A percentile compares a stretch with the other conserved stretches of the same genome.
phyloP scores from a whole-genome alignment of 2,888 invertebrate genomes.

The Dione juno region DNA sequence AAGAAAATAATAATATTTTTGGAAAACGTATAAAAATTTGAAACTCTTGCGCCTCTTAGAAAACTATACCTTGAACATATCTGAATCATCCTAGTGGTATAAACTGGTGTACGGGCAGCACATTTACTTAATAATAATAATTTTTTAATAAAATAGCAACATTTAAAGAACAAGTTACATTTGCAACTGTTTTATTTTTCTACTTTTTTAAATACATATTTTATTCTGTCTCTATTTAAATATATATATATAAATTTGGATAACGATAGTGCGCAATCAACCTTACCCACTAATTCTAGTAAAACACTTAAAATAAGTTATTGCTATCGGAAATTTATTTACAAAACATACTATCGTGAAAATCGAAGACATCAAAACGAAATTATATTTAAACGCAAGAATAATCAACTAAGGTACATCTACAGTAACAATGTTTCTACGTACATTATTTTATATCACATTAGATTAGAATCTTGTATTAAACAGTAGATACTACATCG shows the following conservation, averaged over 20 bases:
- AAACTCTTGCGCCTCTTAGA: too few relatives aligned
- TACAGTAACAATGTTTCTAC: conserved; percentile 60
- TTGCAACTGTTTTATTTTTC: too few relatives aligned
- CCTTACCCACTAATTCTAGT: conserved; percentile 40
- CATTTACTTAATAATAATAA: too few relatives aligned
- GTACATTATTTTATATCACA: conserved; percentile 75
- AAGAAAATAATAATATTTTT: too few relatives aligned
- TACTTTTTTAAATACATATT: too few relatives aligned
- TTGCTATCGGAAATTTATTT: conserved; percentile 53
- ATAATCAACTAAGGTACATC: conserved; percentile 50
- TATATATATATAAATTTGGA: not conserved
- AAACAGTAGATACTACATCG: conserved; percentile 45
- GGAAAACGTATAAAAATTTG: too few relatives aligned
- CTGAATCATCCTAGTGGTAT: too few relatives aligned
- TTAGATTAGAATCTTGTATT: conserved; percentile 80
- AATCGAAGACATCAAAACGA: conserved; percentile 50
- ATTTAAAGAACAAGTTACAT: too few relatives aligned
- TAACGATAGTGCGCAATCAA: conserved; percentile 4
- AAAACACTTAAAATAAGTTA: conserved; percentile 49
- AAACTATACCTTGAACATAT: too few relatives aligned
- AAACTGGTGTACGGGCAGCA: too few relatives aligned
- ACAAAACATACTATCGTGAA: conserved; percentile 46
- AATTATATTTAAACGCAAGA: conserved; percentile 46
- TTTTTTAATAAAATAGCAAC: too few relatives aligned
- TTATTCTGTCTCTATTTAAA: too few relatives aligned